Percentiles rank a stretch among this genome's conserved stretches.
Conservation (phyloP, 2,797 vertebrate species). For the Avahi laniger region DNA sequence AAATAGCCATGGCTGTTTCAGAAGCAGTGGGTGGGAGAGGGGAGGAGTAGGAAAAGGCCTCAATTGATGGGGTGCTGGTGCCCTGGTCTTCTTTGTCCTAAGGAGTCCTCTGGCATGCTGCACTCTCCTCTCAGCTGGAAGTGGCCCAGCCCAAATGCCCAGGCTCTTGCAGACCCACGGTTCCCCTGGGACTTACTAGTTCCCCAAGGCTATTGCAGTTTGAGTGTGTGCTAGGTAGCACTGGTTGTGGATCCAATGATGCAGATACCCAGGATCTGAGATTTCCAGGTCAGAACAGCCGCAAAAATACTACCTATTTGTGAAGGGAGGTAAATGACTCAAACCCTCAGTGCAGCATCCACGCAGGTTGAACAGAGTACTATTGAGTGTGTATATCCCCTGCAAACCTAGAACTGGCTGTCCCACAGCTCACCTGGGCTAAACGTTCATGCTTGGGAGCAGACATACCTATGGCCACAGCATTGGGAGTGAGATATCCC, state of each 20-base stretch:
- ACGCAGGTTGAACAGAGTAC: no score
- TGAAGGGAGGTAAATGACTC: no score
- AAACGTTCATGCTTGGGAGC: neutral
- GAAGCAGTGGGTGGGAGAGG: neutral
- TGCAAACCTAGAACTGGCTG: no score
- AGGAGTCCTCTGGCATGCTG: neutral
- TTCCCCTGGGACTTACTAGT: neutral
- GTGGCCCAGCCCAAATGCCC: neutral
- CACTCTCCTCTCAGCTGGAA: neutral
- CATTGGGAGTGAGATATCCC: neutral
- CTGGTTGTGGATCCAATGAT: neutral
- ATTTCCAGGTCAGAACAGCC: no score
- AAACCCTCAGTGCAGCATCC: no score
- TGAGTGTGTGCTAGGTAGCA: neutral
- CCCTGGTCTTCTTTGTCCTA: neutral
- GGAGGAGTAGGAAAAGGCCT: neutral
- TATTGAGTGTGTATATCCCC: no score
- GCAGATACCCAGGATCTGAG: neutral
- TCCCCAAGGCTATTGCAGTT: neutral
- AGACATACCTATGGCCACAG: neutral
- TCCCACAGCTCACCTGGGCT: neutral
- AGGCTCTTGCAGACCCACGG: neutral
- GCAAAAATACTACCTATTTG: no score
- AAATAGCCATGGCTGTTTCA: neutral
- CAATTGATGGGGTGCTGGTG: no score